Evolutionary conservation across 2,113 vertebrate species (phyloP).

Genomic region (Rhinogobius similis): DNA sequence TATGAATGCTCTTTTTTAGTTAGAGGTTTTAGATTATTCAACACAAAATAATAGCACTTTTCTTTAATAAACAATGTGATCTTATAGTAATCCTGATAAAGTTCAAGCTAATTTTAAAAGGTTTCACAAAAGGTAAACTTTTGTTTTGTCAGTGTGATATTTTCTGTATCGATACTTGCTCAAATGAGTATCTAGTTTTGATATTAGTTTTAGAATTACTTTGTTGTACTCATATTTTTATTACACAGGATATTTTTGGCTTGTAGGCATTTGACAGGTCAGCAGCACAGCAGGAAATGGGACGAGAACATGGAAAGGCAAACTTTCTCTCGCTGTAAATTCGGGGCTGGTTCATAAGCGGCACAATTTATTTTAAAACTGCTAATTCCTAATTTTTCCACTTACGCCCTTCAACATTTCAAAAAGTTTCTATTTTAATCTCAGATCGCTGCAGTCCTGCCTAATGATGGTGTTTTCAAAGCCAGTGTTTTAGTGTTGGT

Average conservation of each 20-base stretch:
- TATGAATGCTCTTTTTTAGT: too few relatives aligned
- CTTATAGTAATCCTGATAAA: too few relatives aligned
- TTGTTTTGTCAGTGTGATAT: too few relatives aligned
- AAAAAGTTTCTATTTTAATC: not conserved
- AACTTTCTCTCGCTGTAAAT: not conserved
- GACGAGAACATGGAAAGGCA: not conserved
- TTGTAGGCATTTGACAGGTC: not conserved
- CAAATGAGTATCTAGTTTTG: too few relatives aligned
- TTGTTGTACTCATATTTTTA: not conserved
- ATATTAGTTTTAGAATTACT: too few relatives aligned
- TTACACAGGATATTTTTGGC: not conserved
- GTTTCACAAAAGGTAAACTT: too few relatives aligned
- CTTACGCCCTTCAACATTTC: not conserved
- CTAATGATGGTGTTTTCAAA: not conserved
- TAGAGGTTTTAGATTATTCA: too few relatives aligned
- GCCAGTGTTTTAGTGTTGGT: not conserved
- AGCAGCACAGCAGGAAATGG: not conserved
- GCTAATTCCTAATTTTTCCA: not conserved
- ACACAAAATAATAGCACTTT: too few relatives aligned
- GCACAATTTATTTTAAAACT: not conserved
- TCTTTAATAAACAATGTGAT: too few relatives aligned
- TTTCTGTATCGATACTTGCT: too few relatives aligned
- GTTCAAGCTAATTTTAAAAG: too few relatives aligned
- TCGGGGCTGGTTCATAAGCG: not conserved
- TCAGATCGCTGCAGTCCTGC: not conserved